Percentiles rank a stretch among this genome's conserved stretches.
Evolutionary conservation across 2,797 vertebrate genomes (phyloP).

Genomic region (Gobionotothen gibberifrons): DNA sequence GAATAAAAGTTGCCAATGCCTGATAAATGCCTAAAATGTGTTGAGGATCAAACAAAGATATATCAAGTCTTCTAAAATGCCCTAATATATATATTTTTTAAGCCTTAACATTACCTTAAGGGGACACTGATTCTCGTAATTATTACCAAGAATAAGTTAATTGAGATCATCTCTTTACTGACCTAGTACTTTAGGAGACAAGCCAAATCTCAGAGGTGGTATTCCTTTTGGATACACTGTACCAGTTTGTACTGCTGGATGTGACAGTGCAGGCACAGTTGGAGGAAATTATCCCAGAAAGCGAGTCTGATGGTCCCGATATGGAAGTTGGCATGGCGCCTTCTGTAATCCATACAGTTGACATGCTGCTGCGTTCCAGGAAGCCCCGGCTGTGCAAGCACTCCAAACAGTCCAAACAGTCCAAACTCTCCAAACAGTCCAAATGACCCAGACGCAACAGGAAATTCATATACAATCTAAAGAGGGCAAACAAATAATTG

Average conservation of each 20-base stretch:
- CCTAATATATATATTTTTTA: neutral
- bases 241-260: constrained; percentile 32
- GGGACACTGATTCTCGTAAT: too few species aligned
- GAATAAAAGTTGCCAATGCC: too few species aligned
- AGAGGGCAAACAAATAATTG: neutral
- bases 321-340: constrained; percentile 48
- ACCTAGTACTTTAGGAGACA: neutral
- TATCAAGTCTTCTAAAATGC: neutral
- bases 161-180: neutral
- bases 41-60: too few species aligned
- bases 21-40: too few species aligned
- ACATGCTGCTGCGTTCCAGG: constrained; percentile 40
- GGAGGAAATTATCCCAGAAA: constrained; percentile 58
- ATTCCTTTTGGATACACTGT: constrained; percentile 9
- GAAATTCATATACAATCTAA: constrained; percentile 16
- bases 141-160: neutral
- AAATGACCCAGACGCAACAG: constrained; percentile 42
- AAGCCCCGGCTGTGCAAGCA: constrained; percentile 35
- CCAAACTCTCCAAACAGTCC: constrained; percentile 33
- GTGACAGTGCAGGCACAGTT: constrained; percentile 43
- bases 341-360: constrained; percentile 54
- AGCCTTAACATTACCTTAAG: neutral
- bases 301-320: constrained; percentile 47
- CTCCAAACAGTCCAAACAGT: constrained; percentile 21
- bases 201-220: neutral